Base-by-base conservation (phyloP, 2,113 vertebrate species). In the Petrocephalus zakoni region DNA sequence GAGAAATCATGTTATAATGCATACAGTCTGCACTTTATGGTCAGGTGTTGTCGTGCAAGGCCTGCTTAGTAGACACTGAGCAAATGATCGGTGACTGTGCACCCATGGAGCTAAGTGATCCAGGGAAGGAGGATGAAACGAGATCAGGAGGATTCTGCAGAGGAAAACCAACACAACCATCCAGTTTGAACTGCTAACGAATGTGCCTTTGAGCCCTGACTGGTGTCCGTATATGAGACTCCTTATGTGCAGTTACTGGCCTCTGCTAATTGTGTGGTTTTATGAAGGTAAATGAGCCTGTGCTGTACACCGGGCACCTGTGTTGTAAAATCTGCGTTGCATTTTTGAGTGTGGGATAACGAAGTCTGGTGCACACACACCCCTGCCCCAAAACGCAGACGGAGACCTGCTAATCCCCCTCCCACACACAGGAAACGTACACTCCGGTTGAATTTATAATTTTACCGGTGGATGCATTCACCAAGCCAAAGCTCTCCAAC, bases 401-500 rank as follows among this genome's bases (percentile, higher is more conserved):
- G 9, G 61, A 55, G 46, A 19, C 52, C 58, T 88, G 56, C 42
- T 56, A 89, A 55, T 87, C 88, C 88, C 91, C 89, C 89, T 51
- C 85, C n/a, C 29, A 37, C 88, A 85, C 82, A 58, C 81, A 89
- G 87, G 82, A 86, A 85, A 89, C 82, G 82, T 61, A 86, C 21
- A 46, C 17, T 64, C 55, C 22, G 34, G 56, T 64, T 8, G 25
- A 37, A 11, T 78, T 8, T 49, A n/a, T 29, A 78, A 29, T 64
- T 42, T 61, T 89, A 68, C 90, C 91, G 89, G 85, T 91, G 89
- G 92, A 88, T 88, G 87, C 90, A 89, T 51, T 90, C 93, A 68
- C 92, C 46, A 82, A 87, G 90, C 91, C 90, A 85, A 85, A 64
- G 72, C 42, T 51, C 55, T n/a, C 46, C 82, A 64, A 46, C 15